phyloP scores from a whole-genome alignment of 1,140 invertebrate genomes.

The Drosophila rufa region DNA sequence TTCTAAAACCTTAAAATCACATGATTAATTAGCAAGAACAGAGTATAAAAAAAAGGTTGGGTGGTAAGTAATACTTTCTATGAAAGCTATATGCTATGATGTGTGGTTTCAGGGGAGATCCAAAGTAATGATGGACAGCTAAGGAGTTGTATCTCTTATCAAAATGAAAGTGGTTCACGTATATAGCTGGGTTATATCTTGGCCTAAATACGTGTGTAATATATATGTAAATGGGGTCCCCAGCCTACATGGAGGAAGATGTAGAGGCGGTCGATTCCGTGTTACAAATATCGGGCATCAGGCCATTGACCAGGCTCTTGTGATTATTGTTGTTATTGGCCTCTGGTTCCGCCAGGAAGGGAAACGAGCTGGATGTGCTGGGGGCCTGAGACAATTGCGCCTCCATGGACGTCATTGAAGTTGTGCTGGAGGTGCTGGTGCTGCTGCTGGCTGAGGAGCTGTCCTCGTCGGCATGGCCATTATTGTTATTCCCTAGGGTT shows the following conservation, averaged over 20 bases:
- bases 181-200: neutral
- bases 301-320: constrained; percentile 24
- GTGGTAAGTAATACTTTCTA: constrained; percentile 20
- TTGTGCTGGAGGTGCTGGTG: constrained; percentile 1
- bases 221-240: neutral
- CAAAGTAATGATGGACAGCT: constrained; percentile 4
- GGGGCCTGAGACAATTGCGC: constrained; percentile 65
- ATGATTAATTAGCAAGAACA: neutral
- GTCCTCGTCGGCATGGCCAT: constrained; percentile 12
- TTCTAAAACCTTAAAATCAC: constrained; percentile 15
- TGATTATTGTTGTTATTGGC: constrained; percentile 61
- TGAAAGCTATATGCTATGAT: constrained; percentile 8
- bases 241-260: constrained; percentile 40
- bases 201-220: neutral
- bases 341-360: constrained; percentile 36
- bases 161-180: neutral
- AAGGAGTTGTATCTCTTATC: neutral
- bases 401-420: constrained; percentile 71
- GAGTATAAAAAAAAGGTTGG: neutral
- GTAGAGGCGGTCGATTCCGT: constrained; percentile 53
- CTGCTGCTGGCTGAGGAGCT: constrained; percentile 10
- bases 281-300: constrained; percentile 21
- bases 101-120: neutral
- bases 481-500: neutral
- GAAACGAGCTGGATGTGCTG: constrained; percentile 61